Conservation (phyloP, 2,113 vertebrate species). For the Sturnira hondurensis region DNA sequence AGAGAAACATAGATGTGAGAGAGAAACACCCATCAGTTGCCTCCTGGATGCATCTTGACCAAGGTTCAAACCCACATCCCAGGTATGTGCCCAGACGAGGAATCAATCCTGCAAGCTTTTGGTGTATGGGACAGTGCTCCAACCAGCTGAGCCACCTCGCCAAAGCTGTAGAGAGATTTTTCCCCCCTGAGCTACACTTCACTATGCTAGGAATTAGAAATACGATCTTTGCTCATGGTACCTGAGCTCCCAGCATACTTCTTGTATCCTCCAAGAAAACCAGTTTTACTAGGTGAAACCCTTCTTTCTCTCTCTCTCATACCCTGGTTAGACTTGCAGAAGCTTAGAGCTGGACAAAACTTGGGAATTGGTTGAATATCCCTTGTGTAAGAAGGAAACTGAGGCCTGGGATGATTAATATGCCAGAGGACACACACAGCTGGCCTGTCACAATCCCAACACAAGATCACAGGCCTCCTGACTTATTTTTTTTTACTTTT, state of each 20-base stretch:
- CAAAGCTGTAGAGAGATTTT: not conserved
- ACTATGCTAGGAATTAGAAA: not conserved
- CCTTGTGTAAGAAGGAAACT: not conserved
- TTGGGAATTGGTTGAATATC: not conserved
- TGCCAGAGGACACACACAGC: not conserved
- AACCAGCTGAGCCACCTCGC: too few relatives aligned
- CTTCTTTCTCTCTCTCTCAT: not conserved
- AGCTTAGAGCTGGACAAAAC: not conserved
- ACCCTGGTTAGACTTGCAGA: not conserved
- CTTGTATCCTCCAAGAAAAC: not conserved
- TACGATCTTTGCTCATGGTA: not conserved
- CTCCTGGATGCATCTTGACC: fast-evolving
- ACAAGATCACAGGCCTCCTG: not conserved
- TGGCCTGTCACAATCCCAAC: not conserved
- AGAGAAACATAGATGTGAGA: too few relatives aligned
- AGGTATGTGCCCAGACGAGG: too few relatives aligned
- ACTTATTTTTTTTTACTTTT: not conserved
- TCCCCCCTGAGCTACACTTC: not conserved
- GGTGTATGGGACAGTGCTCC: too few relatives aligned
- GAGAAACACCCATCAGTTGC: too few relatives aligned
- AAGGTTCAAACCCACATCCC: too few relatives aligned
- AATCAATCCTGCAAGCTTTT: too few relatives aligned
- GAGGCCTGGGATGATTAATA: not conserved
- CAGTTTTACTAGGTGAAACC: not conserved
- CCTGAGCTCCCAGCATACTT: not conserved